phyloP scores from a whole-genome alignment of 2,888 invertebrate genomes.

The Agrotis clavis region DNA sequence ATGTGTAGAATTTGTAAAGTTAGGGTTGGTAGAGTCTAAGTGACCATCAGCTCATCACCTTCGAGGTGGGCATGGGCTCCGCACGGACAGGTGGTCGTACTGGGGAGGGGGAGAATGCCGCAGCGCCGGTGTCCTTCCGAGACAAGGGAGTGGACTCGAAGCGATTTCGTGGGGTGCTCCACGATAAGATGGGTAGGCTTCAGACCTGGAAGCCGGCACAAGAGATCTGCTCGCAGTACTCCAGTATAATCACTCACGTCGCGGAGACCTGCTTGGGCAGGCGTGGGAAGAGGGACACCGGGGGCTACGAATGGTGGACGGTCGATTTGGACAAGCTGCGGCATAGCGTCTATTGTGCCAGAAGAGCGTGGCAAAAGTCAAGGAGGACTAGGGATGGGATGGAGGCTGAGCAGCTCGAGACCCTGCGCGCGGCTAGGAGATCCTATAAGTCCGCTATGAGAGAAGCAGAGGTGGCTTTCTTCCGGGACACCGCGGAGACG shows the following conservation, averaged over 20 bases:
- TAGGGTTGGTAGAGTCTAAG: no score
- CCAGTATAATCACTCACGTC: neutral
- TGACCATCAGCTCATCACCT: slow-evolving; percentile 60
- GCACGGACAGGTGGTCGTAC: neutral
- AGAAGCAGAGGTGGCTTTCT: neutral
- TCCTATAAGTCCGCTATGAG: slow-evolving; percentile 9
- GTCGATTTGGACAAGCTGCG: slow-evolving; percentile 17
- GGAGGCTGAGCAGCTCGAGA: neutral
- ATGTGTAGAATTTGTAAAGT: no score
- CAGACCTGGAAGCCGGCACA: neutral
- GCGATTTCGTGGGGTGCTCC: neutral
- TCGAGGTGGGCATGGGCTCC: neutral
- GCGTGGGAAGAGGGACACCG: neutral
- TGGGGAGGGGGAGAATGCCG: no score
- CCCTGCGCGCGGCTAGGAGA: accelerated
- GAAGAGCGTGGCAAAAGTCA: slow-evolving; percentile 19
- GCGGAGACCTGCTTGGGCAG: neutral
- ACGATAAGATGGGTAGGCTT: neutral
- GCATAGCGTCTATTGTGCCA: neutral
- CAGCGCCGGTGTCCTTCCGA: neutral
- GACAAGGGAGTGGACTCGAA: slow-evolving; percentile 22
- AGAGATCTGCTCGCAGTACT: slow-evolving; percentile 4
- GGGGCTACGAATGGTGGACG: slow-evolving; percentile 47
- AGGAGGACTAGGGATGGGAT: neutral
- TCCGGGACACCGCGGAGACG: slow-evolving; percentile 2